Evolutionary conservation across 1,140 invertebrate genomes (phyloP), one percentile per base, ranked within the genome.

Genomic region (silkworm (Bombyx mori)): DNA sequence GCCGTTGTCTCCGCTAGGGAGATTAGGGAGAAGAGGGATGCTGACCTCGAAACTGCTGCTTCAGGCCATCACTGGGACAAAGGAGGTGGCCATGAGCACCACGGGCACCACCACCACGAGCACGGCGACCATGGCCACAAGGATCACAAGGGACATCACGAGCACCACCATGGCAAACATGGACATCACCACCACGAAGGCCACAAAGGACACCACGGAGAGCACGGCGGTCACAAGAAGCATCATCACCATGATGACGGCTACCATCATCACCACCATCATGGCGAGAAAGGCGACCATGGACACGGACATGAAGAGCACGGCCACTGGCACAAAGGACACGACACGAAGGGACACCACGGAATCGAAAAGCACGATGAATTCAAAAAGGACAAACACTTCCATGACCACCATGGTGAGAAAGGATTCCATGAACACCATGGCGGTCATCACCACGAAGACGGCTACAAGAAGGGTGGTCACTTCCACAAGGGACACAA

Each of bases 381-480:
- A 60, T 88, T 85, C 80, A 85, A 85, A 61, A 88, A 86, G 65
- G 75, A 88, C 67, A 86, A 86, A 51, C 77, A 86, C 66, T 94
- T 94, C 86, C 95, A 95, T 69, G 92, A 95, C 49, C 92, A 95
- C 63, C 90, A 90, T 66, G 92, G 94, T 60, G 93, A 93, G 54
- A 92, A 92, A 44, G 93, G 93, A 0, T 90, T 92, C 64, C 90
- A 93, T 67, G 88, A 90, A 62, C 89, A 90, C 61, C 89, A 93
- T 68, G 81, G 78, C 18, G 89, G 90, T 44, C 90, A 91, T 68
- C 91, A 93, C 63, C 91, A 92, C 53, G 89, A 91, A 57, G 92
- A 93, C 58, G 90, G 89, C 9, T 89, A 90, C 67, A 92, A 94
- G 68, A 91, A 92, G 61, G 92, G 92, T 52, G 79, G 81, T 42